Conservation (phyloP, 2,888 invertebrate genomes). For the Crepidodera aurea region DNA sequence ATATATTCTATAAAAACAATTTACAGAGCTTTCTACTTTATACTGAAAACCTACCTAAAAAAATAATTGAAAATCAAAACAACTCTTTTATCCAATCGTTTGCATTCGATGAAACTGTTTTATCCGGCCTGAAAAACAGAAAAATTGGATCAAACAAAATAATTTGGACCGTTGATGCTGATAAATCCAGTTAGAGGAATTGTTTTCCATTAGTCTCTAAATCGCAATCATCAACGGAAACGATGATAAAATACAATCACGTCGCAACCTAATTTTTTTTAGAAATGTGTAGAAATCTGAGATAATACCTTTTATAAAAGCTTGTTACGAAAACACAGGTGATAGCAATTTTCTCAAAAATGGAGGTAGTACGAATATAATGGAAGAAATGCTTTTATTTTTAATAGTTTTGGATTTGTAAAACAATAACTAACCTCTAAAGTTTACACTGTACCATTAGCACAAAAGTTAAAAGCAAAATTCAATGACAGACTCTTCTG, state of each 20-base stretch:
- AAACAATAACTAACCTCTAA: no score
- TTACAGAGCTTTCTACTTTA: no score
- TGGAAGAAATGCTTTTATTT: neutral
- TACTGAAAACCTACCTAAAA: no score
- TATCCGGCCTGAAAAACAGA: neutral
- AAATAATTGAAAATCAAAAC: neutral
- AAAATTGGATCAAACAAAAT: neutral
- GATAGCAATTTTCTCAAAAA: neutral
- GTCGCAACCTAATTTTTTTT: neutral
- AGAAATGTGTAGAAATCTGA: neutral
- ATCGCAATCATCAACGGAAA: neutral
- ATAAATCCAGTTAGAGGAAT: neutral
- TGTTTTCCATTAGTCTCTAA: neutral
- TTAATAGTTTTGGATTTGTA: no score
- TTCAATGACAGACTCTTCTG: no score
- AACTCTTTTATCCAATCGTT: neutral
- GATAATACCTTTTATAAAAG: neutral
- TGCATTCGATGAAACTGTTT: neutral
- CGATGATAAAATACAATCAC: neutral
- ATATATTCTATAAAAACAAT: no score
- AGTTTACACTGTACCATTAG: no score
- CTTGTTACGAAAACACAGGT: neutral
- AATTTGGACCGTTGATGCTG: neutral
- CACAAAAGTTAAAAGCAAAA: no score
- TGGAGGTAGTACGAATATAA: neutral